phyloP scores from a whole-genome alignment of 2,113 vertebrate species.

The Piprites chloris region DNA sequence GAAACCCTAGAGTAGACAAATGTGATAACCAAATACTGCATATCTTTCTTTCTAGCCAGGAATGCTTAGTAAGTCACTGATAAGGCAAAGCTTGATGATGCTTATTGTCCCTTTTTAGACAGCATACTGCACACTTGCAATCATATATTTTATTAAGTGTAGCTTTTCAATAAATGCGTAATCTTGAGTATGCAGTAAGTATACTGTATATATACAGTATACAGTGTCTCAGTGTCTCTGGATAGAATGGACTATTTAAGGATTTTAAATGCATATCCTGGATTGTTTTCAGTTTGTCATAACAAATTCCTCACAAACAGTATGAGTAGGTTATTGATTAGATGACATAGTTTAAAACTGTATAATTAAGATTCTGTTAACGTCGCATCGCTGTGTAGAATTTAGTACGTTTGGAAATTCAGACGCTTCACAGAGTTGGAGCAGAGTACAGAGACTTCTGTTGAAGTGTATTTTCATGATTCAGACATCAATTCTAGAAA shows the following conservation, averaged over 20 bases:
- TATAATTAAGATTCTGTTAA: neutral
- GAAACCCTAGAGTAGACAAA: neutral
- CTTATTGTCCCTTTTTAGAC: neutral
- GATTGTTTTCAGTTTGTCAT: neutral
- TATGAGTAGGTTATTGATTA: neutral
- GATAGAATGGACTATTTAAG: neutral
- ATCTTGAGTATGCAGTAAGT: neutral
- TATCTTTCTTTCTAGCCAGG: neutral
- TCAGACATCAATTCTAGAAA: neutral
- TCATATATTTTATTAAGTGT: neutral
- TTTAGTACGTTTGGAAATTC: neutral
- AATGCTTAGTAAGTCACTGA: neutral
- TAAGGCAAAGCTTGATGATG: neutral
- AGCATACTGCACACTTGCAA: neutral
- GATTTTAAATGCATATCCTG: neutral
- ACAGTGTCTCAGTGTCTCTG: neutral
- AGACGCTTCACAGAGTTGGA: neutral
- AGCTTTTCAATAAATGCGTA: neutral
- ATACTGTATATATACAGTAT: no score
- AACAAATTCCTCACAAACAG: neutral
- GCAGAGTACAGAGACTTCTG: neutral
- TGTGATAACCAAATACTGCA: neutral
- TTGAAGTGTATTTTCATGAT: neutral
- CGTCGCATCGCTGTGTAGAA: accelerated
- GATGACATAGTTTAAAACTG: neutral